A percentile compares a stretch with the other conserved stretches of the same genome.
These are phyloP conservation scores for Rhinolophus ferrumequinum DNA, from an alignment of 2,113 vertebrate species.

Conservation along the genomic window DNA sequence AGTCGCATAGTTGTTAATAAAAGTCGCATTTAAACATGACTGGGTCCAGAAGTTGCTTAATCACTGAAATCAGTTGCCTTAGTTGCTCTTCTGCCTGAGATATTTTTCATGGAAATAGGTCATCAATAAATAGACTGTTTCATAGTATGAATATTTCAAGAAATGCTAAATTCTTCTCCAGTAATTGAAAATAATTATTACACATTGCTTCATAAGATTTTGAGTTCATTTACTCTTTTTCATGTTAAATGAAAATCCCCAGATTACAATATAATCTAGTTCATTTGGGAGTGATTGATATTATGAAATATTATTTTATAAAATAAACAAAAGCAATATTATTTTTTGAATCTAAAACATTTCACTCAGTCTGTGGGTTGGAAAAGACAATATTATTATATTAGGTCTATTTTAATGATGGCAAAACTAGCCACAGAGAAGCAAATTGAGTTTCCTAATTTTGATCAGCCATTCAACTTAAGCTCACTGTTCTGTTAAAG, in stretches of 20 bases:
- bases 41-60: not conserved
- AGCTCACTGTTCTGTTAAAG: not conserved
- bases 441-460: not conserved
- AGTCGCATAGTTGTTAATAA: not conserved
- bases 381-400: not conserved
- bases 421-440: not conserved
- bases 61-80: not conserved
- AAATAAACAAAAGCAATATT: not conserved
- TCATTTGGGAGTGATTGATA: not conserved
- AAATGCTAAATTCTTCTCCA: slow-evolving; percentile 18
- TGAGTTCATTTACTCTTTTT: not conserved
- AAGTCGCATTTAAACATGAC: not conserved
- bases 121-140: not conserved
- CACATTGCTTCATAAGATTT: not conserved
- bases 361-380: not conserved
- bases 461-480: not conserved
- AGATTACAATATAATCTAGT: not conserved
- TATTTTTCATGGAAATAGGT: not conserved
- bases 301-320: not conserved
- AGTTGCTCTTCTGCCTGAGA: not conserved
- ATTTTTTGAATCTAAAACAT: not conserved
- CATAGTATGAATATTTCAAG: not conserved
- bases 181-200: not conserved
- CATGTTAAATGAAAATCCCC: not conserved
- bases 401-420: not conserved